Conservation (phyloP, 2,888 invertebrate genomes). For the Catonia carolina region DNA sequence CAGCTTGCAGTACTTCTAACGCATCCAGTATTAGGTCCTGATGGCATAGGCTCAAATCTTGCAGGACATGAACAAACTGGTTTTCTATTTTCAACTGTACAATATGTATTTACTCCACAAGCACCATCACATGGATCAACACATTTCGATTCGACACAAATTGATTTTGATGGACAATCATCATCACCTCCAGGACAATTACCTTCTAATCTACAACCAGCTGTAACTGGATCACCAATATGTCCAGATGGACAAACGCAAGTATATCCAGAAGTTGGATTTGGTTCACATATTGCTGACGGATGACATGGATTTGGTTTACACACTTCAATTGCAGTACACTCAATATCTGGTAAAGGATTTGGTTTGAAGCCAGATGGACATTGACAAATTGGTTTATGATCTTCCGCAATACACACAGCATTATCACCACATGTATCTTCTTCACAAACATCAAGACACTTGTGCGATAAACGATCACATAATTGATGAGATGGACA, state of each 20-base stretch:
- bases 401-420: constrained; percentile 79
- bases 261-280: constrained; percentile 56
- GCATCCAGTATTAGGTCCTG: constrained; percentile 56
- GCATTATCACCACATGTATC: constrained; percentile 81
- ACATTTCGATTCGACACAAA: constrained; percentile 65
- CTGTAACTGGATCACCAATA: constrained; percentile 66
- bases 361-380: constrained; percentile 75
- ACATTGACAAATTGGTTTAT: constrained; percentile 76
- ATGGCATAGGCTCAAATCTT: constrained; percentile 63
- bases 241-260: constrained; percentile 72
- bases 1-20: constrained; percentile 62
- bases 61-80: constrained; percentile 73
- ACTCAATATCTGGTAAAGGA: constrained; percentile 77
- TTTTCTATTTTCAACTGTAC: constrained; percentile 67
- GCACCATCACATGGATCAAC: constrained; percentile 73
- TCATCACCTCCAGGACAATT: constrained; percentile 63
- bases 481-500: constrained; percentile 74
- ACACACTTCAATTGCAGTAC: constrained; percentile 64
- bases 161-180: constrained; percentile 69
- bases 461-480: constrained; percentile 73
- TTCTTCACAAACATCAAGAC: constrained; percentile 71
- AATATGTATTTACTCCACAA: constrained; percentile 75
- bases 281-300: constrained; percentile 68
- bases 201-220: constrained; percentile 72
- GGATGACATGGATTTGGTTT: constrained; percentile 70